phyloP scores from a whole-genome alignment of 2,113 vertebrate species.

The Macrotis lagotis region DNA sequence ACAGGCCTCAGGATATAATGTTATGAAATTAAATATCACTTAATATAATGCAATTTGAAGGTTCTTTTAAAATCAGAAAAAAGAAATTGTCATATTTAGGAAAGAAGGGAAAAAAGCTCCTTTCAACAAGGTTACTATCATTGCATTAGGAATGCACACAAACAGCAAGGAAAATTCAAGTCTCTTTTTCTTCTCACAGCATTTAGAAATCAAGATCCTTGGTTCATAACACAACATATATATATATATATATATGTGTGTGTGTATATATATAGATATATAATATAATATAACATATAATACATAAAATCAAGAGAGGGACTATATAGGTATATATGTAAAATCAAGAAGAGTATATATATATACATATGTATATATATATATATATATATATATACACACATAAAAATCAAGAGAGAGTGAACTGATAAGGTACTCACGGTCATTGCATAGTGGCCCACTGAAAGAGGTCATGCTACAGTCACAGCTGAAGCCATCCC shows the following conservation, averaged over 20 bases:
- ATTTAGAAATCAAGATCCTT: neutral
- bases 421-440: constrained; percentile 85
- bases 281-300: neutral
- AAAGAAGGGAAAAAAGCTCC: constrained; percentile 34
- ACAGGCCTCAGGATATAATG: constrained; percentile 62
- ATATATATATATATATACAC: too few species aligned
- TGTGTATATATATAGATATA: neutral
- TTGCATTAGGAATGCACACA: constrained; percentile 25
- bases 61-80: neutral
- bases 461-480: constrained; percentile 99
- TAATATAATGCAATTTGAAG: constrained; percentile 73
- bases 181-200: neutral
- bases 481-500: constrained; percentile 99
- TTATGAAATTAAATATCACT: constrained; percentile 72
- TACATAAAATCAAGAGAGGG: too few species aligned
- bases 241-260: neutral
- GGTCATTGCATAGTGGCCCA: constrained; percentile 95
- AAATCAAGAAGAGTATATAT: neutral
- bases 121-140: constrained; percentile 51
- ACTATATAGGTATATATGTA: neutral
- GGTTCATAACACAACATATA: neutral
- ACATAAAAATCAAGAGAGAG: neutral
- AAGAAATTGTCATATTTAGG: constrained; percentile 11
- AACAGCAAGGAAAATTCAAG: constrained; percentile 26
- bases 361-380: neutral